Percentiles rank a stretch among this genome's conserved stretches.
Conservation (phyloP, 2,888 invertebrate genomes). For the Hesperia comma region DNA sequence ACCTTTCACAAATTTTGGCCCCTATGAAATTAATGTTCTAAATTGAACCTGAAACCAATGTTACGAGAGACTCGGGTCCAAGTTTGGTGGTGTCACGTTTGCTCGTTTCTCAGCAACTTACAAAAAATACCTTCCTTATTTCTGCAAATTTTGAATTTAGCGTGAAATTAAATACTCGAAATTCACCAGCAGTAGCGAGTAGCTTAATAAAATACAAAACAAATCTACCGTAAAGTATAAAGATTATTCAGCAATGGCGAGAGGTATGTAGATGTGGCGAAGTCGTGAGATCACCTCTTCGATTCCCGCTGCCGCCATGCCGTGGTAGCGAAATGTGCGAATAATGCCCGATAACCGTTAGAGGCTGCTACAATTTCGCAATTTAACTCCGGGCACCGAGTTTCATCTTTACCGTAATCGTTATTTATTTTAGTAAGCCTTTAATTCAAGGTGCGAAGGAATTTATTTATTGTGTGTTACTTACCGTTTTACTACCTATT, state of each 20-base stretch:
- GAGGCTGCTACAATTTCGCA: constrained; percentile 21
- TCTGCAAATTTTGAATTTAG: too few relatives aligned
- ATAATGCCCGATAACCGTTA: constrained; percentile 18
- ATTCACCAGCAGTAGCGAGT: too few relatives aligned
- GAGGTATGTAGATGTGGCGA: constrained; percentile 11
- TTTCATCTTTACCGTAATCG: constrained; percentile 16
- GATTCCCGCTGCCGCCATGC: constrained; percentile 26
- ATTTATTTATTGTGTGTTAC: background rate
- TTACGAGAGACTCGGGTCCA: too few relatives aligned
- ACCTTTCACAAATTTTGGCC: too few relatives aligned
- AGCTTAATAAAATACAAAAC: background rate
- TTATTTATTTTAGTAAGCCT: constrained; percentile 12
- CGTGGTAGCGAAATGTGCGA: constrained; percentile 21
- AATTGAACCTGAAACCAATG: too few relatives aligned
- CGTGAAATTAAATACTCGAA: too few relatives aligned
- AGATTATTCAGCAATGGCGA: constrained; percentile 27
- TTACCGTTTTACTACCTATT: too few relatives aligned
- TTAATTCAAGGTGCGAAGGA: background rate
- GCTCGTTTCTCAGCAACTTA: too few relatives aligned
- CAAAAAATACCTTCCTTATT: too few relatives aligned
- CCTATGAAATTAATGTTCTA: too few relatives aligned
- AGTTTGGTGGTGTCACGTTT: too few relatives aligned
- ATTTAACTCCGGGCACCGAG: constrained; percentile 8
- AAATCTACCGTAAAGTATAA: constrained; percentile 21
- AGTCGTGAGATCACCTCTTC: constrained; percentile 30